Conservation (phyloP, 2,888 invertebrate species). For the Odontocolon sp. region DNA sequence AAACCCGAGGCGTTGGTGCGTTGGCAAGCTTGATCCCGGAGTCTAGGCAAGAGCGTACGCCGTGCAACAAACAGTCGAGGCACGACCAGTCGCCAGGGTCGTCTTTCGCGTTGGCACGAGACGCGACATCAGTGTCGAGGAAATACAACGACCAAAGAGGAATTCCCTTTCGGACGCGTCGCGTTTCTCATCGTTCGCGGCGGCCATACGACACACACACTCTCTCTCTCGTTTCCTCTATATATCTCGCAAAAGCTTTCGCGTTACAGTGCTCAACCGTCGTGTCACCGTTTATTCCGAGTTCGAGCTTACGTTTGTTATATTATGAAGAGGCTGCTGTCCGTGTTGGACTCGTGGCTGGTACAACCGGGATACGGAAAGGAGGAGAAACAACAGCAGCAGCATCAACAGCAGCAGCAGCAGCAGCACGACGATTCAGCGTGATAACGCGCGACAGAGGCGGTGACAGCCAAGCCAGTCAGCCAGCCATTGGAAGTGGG, state of each 20-base stretch:
- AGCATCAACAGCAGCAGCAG: slow-evolving; percentile 20
- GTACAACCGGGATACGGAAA: slow-evolving; percentile 40
- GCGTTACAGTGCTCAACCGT: no score
- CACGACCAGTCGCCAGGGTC: slow-evolving; percentile 67
- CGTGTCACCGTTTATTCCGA: slow-evolving; percentile 2
- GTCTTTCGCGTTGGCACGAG: slow-evolving; percentile 67
- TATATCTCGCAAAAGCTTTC: not conserved
- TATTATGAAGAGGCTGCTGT: slow-evolving; percentile 50
- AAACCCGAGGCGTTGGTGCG: not conserved
- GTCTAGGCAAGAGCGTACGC: slow-evolving; percentile 63
- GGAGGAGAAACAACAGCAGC: slow-evolving; percentile 2
- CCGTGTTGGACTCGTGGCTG: slow-evolving; percentile 46
- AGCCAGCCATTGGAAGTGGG: slow-evolving; percentile 53
- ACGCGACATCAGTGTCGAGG: slow-evolving; percentile 50
- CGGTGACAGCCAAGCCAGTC: slow-evolving; percentile 56
- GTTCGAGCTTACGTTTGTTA: not conserved
- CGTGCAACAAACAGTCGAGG: slow-evolving; percentile 71
- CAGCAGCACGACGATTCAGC: slow-evolving; percentile 51
- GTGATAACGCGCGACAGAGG: slow-evolving; percentile 59
- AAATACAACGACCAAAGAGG: slow-evolving; percentile 15
- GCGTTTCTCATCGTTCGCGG: slow-evolving; percentile 20
- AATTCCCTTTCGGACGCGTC: slow-evolving; percentile 26
- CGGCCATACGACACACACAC: slow-evolving; percentile 26
- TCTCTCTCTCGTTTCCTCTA: not conserved
- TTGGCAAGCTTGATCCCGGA: slow-evolving; percentile 51